Conservation (phyloP, 2,113 vertebrate genomes). For the Furnarius figulus region DNA sequence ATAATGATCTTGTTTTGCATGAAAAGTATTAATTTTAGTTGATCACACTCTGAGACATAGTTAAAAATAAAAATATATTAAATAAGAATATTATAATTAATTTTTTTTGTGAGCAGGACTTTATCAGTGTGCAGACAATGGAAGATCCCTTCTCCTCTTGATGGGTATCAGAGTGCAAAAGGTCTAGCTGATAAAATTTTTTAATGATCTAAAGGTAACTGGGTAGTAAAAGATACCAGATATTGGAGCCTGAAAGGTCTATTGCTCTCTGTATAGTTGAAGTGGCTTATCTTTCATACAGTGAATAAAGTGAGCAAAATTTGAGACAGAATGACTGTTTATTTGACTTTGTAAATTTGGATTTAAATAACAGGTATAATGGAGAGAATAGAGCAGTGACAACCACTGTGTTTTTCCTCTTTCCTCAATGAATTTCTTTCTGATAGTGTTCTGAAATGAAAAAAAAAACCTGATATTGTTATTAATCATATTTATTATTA, state of each 20-base stretch:
- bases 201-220: slow-evolving; percentile 66
- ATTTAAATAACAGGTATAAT: not conserved
- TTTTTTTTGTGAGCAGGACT: not conserved
- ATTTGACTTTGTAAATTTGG: slow-evolving; percentile 14
- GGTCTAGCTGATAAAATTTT: slow-evolving; percentile 66
- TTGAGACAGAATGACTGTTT: not conserved
- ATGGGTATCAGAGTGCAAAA: slow-evolving; percentile 65
- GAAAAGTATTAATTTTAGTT: slow-evolving; percentile 21
- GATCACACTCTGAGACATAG: not conserved
- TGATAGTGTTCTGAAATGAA: not conserved
- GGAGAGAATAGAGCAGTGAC: not conserved
- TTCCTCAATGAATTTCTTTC: not conserved
- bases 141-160: slow-evolving; percentile 36
- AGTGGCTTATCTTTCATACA: slow-evolving; percentile 45
- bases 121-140: slow-evolving; percentile 42
- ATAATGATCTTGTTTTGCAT: slow-evolving; percentile 39
- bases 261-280: slow-evolving; percentile 28
- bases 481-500: not conserved
- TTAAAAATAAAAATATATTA: not conserved
- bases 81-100: slow-evolving; percentile 41
- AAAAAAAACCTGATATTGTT: not conserved
- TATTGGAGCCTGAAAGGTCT: slow-evolving; percentile 53
- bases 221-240: slow-evolving; percentile 55
- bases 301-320: slow-evolving; percentile 1
- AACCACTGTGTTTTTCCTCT: not conserved